Evolutionary conservation across 1,140 invertebrate species (phyloP).

Genomic region (Melitaea cinxia): DNA sequence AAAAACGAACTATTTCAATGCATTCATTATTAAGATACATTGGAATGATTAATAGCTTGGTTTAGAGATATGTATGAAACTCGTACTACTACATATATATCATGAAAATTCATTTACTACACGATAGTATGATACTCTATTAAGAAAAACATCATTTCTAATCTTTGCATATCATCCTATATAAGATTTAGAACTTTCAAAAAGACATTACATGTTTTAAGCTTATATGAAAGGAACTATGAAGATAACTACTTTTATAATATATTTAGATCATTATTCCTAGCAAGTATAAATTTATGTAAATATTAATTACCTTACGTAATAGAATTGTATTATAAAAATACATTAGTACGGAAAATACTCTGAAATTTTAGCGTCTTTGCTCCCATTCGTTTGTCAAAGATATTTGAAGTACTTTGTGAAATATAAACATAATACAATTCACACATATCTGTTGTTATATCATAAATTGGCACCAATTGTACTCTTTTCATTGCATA

Average conservation of each 20-base stretch:
- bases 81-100: conserved; percentile 41
- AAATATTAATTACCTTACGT: conserved; percentile 8
- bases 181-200: conserved; percentile 22
- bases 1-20: conserved; percentile 23
- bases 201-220: conserved; percentile 19
- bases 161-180: conserved; percentile 35
- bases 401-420: conserved; percentile 1
- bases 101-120: conserved; percentile 19
- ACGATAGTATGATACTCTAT: background rate
- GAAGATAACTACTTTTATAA: conserved; percentile 4
- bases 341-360: conserved; percentile 29
- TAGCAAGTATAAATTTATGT: conserved; percentile 24
- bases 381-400: conserved; percentile 35
- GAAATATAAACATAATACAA: background rate
- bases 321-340: conserved; percentile 21
- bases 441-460: background rate
- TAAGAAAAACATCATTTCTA: conserved; percentile 31
- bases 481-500: background rate
- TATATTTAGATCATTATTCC: conserved; percentile 1
- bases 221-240: conserved; percentile 28
- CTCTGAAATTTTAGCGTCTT: conserved; percentile 26
- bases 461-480: conserved; percentile 37
- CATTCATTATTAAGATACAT: conserved; percentile 43
- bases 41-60: conserved; percentile 73
- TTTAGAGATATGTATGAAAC: conserved; percentile 66